Evolutionary conservation across 2,888 invertebrate species (phyloP), one percentile per base, ranked within the genome.

Genomic region (Patella depressa): DNA sequence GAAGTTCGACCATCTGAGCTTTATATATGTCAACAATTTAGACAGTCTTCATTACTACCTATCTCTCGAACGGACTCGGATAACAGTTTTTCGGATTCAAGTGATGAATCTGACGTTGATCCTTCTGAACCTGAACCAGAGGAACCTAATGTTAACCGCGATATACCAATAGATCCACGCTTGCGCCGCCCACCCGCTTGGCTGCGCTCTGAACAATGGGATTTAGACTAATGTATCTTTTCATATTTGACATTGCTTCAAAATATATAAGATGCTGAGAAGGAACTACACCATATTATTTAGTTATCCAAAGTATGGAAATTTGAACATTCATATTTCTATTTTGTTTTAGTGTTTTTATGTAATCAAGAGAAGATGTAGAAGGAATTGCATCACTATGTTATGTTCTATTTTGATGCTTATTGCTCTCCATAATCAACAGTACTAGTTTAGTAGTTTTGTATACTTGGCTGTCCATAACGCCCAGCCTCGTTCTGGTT

Each of bases 301-400:
- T 57, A 57, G n/a, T 57, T 57, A 57, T 57, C n/a, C 17, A 17
- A 15, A 17, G 15, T 57, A 57, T 57, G 17, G 15, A 15, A n/a
- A 57, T 17, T 15, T n/a, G n/a, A n/a, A 57, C 17, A 57, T n/a
- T 57, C 17, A 4, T 57, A 57, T 57, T 57, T 57, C 15, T 57
- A 17, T 15, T 57, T 57, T 57, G 15, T 15, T 15, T 57, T 57
- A 17, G 15, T 15, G n/a, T 57, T 57, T 17, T 57, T 57, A 57
- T 15, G n/a, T 57, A 57, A n/a, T 57, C 57, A 57, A n/a, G 57
- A 57, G 1, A n/a, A 17, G 15, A 15, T 17, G 57, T 57, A n/a
- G 57, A 57, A 57, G 57, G 57, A 15, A 57, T 57, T 57, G 57
- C 57, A 17, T 17, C 59, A 59, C 59, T 59, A 59, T 59, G 59